A percentile compares a stretch with the other conserved stretches of the same genome.
phyloP scores from a whole-genome alignment of 2,113 vertebrate species.

The Sterrhoptilus dennistouni region DNA sequence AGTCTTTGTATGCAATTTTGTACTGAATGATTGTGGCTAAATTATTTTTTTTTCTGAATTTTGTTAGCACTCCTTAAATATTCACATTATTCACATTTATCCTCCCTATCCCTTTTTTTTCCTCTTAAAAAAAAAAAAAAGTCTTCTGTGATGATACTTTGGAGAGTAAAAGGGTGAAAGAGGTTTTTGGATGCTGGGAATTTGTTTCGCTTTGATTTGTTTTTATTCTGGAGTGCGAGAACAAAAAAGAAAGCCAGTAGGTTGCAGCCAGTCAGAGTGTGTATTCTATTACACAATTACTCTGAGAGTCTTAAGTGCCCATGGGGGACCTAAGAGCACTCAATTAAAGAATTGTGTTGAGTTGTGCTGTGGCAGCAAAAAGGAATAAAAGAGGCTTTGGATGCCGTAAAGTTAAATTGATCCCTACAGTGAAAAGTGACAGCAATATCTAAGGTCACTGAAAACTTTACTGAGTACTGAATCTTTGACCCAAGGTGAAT shows the following conservation, averaged over 20 bases:
- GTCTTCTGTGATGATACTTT: not conserved
- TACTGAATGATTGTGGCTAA: not conserved
- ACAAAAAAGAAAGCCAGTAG: not conserved
- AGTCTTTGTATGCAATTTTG: not conserved
- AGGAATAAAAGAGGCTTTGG: not conserved
- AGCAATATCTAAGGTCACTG: not conserved
- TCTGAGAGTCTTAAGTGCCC: not conserved
- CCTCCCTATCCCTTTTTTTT: rapidly evolving
- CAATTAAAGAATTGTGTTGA: not conserved
- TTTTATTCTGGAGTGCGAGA: not conserved
- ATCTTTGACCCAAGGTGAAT: not conserved
- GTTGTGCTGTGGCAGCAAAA: not conserved
- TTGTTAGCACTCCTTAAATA: not conserved
- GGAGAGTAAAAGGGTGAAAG: not conserved
- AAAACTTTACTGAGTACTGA: not conserved
- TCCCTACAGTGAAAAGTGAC: not conserved
- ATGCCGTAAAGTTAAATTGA: not conserved
- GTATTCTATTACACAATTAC: not conserved
- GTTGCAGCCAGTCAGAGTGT: not conserved
- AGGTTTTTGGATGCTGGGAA: not conserved
- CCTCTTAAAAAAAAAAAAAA: not conserved
- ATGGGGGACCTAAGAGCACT: not conserved
- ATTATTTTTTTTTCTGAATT: not conserved
- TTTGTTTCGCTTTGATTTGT: not conserved
- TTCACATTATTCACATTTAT: not conserved